Base-by-base conservation (phyloP, 2,797 vertebrate genomes). In the Sebastes matsubarae region DNA sequence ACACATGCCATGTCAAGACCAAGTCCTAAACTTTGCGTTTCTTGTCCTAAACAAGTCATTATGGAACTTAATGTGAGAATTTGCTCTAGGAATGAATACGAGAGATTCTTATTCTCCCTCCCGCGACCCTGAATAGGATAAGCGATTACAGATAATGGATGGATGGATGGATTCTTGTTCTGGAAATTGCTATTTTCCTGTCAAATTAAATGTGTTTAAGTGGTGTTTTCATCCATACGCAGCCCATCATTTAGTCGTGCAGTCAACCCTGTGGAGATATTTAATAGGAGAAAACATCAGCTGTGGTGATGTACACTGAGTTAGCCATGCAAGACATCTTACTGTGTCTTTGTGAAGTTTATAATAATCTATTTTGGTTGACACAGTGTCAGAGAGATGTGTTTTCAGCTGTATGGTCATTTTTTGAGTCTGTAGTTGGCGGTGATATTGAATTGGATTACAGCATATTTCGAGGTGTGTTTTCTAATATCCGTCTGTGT, bases 381-480 rank as follows among this genome's bases (percentile, higher is more conserved):
- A 64, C 30, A 36, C 27, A 52, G 18, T 52, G 13, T 38, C 7
- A 63, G 52, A 46, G 9, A 34, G 24, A 36, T 30, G 13, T 61
- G 25, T 32, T 32, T 68, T 67, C 13, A 50, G 36, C 12, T 64
- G 3, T 12, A 50, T 50, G 20, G 16, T 54, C 4, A 55, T 50
- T 54, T 8, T 8, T 12, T 68, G 7, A 75, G n/a, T 68, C n/a
- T 63, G 2, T 34, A 2, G 5, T 69, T 64, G 25, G n/a, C 5
- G 27, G 55, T 61, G 64, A 50, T 64, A 5, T 75, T 77, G 25
- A 52, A 69, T 32, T 79, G 16, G 52, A 55, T 68, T 71, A 36
- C 30, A 69, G 42, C 71, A 64, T 68, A 79, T 29, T 77, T 57
- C 78, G 46, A 69, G 60, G 30, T 69, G 3, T 71, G 25, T 65